Conservation (phyloP, 2,113 vertebrate species). For the Carassius carassius region DNA sequence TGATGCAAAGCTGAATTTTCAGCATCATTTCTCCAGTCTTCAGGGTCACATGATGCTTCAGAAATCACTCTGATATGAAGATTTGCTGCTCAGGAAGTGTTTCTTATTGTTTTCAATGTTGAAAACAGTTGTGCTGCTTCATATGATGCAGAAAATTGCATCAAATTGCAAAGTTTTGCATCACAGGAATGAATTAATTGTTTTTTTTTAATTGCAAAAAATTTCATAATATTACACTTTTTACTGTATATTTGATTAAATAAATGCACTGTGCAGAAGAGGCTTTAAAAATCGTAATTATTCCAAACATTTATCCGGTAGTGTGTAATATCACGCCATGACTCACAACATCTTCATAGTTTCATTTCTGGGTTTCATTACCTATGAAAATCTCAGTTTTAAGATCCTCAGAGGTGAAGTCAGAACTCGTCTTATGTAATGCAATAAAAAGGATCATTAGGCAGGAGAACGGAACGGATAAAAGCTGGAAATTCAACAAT, state of each 20-base stretch:
- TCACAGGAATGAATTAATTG: background rate
- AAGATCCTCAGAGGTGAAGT: background rate
- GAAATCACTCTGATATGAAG: background rate
- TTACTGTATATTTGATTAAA: background rate
- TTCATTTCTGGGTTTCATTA: conserved; percentile 16
- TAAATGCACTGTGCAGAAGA: background rate
- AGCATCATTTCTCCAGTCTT: background rate
- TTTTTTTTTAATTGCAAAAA: background rate
- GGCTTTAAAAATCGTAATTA: background rate
- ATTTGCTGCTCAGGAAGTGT: background rate
- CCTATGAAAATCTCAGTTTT: conserved; percentile 11
- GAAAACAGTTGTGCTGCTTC: background rate
- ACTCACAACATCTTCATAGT: background rate
- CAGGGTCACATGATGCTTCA: background rate
- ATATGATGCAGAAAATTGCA: background rate
- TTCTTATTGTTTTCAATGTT: background rate
- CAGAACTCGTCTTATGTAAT: background rate
- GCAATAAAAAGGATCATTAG: background rate
- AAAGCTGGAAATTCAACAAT: background rate
- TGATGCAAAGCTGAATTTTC: background rate
- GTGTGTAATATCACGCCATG: background rate
- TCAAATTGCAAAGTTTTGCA: too few species aligned
- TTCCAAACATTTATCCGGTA: background rate
- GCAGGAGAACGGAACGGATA: background rate
- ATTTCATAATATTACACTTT: background rate